A percentile compares a stretch with the other conserved stretches of the same genome.
These are phyloP conservation scores for Oxytorus armatus DNA, from an alignment of 2,888 invertebrate species.

Conservation along the genomic window DNA sequence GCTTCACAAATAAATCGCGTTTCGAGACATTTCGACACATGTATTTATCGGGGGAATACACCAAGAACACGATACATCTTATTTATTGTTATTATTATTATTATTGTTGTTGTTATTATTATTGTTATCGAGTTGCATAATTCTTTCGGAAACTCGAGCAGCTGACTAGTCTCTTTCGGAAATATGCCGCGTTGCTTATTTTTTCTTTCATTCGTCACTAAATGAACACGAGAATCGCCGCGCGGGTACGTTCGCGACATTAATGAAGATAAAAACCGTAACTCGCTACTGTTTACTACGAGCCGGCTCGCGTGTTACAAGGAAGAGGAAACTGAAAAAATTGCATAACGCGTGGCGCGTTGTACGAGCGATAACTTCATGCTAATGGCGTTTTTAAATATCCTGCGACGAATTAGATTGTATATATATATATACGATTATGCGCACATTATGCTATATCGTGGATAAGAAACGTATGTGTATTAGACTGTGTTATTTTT, in stretches of 20 bases:
- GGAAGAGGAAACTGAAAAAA: not conserved
- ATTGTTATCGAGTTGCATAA: not conserved
- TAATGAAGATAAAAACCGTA: not conserved
- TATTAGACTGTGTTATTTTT: too few species aligned
- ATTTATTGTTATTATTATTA: not conserved
- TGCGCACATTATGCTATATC: not conserved
- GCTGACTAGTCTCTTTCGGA: too few species aligned
- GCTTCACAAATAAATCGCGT: too few species aligned
- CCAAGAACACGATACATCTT: not conserved
- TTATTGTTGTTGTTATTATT: not conserved
- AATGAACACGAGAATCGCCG: not conserved
- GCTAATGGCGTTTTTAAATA: not conserved
- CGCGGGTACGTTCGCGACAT: not conserved
- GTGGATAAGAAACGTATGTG: too few species aligned
- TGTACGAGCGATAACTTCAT: conserved; percentile 8
- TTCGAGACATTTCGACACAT: too few species aligned
- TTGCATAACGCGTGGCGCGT: not conserved
- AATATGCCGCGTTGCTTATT: too few species aligned
- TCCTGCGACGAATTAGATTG: not conserved
- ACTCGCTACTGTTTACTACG: not conserved
- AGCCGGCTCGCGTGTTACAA: too few species aligned
- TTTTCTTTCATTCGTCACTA: too few species aligned
- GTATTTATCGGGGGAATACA: too few species aligned
- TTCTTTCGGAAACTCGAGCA: too few species aligned
- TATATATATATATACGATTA: not conserved